Base-by-base conservation (phyloP, 2,797 vertebrate genomes). In the Nannoperca obscura region DNA sequence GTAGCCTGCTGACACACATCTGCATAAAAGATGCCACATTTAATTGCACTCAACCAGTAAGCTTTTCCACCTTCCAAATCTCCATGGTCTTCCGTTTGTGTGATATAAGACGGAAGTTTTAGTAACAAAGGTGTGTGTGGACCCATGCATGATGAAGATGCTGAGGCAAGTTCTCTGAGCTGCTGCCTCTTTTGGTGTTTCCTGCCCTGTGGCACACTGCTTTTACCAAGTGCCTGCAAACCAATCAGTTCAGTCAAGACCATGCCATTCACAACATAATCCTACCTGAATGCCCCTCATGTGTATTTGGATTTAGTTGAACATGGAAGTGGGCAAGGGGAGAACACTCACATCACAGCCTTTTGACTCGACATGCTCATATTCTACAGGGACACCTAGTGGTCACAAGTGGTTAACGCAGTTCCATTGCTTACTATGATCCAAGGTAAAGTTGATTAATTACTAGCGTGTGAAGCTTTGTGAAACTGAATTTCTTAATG, bases 371-470 rank as follows among this genome's bases (percentile, higher is more conserved):
- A 22, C 6, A 5, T 5, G 3, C 17, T 58, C 1, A 27, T 0
- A 0, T 34, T 36, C 74, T 50, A 58, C 22, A 3, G 38, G 2
- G 87, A 79, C 89, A 87, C 73, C 87, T 84, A 81, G 84, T 87
- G 88, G 81, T 44, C 63, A 63, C 7, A 80, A 0, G 32, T 53
- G 36, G 34, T 73, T 34, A 76, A 46, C 57, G 40, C 53, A 50
- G 42, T 1, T 46, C 34, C 22, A 62, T 6, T 7, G 14, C 1
- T 34, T 2, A 57, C 6, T 42, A 1, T 5, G 2, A 27, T 27
- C 24, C 24, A 27, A 27, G 1, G 2, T 53, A 5, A 24, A 60
- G 22, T 0, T 20, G 1, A 58, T 19, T 8, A 7, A 38, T 20
- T 14, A 40, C 3, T 10, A 15, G 7, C 17, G 13, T 44, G 46